Conservation (phyloP, 1,140 invertebrate genomes). For the Phocides pigmalion region DNA sequence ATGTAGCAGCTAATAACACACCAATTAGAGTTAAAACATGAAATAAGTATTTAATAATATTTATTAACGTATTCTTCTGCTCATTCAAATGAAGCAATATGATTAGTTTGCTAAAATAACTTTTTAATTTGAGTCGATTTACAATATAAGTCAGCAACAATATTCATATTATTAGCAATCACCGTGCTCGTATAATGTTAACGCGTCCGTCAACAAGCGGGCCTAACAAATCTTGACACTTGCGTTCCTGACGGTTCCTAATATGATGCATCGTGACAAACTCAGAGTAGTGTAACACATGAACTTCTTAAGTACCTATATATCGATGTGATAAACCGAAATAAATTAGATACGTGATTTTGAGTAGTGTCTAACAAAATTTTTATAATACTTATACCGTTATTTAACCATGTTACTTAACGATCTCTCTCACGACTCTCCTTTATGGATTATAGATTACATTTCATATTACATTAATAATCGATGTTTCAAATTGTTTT, state of each 20-base stretch:
- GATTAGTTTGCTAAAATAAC: constrained; percentile 39
- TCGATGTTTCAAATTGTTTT: too few species aligned
- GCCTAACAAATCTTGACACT: constrained; percentile 70
- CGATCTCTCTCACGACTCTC: too few species aligned
- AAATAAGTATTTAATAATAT: constrained; percentile 12
- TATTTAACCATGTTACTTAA: constrained; percentile 8
- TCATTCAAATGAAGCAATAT: constrained; percentile 30
- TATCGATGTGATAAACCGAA: constrained; percentile 17
- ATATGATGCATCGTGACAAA: constrained; percentile 58
- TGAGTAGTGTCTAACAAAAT: constrained; percentile 7
- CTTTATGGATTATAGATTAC: too few species aligned
- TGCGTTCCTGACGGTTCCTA: constrained; percentile 55
- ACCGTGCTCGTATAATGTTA: constrained; percentile 52
- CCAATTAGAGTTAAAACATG: neutral
- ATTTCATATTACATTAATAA: too few species aligned
- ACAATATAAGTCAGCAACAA: constrained; percentile 56
- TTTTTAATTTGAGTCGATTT: constrained; percentile 42
- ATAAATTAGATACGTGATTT: constrained; percentile 16
- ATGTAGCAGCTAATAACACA: neutral
- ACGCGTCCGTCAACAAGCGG: constrained; percentile 55
- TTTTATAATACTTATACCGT: constrained; percentile 11
- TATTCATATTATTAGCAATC: constrained; percentile 73
- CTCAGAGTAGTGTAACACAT: constrained; percentile 43
- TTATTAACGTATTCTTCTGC: constrained; percentile 23
- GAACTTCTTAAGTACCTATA: constrained; percentile 42